Percentiles rank a stretch among this genome's conserved stretches.
phyloP scores from a whole-genome alignment of 2,888 invertebrate genomes.

The Latrodectus hesperus region DNA sequence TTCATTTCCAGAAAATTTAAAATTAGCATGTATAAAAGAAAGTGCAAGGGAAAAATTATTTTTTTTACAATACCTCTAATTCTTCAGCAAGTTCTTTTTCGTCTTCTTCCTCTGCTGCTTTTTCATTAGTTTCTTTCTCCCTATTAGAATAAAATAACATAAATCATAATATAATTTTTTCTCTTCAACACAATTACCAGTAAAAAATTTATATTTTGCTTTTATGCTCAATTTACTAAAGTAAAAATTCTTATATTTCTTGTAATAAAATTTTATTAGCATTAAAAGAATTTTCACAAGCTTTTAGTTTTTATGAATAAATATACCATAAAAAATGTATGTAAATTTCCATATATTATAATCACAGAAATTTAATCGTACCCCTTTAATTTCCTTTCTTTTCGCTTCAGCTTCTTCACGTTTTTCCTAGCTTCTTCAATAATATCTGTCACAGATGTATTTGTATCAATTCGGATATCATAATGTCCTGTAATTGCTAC shows the following conservation, averaged over 20 bases:
- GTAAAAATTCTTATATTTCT: too few species aligned
- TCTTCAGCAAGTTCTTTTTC: slow-evolving; percentile 62
- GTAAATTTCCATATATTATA: too few species aligned
- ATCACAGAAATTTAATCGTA: neutral
- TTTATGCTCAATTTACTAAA: too few species aligned
- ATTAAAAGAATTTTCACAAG: too few species aligned
- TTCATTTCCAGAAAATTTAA: too few species aligned
- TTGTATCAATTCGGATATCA: slow-evolving; percentile 70
- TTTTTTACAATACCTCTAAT: slow-evolving; percentile 31
- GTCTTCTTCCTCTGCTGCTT: slow-evolving; percentile 30
- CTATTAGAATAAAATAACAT: neutral
- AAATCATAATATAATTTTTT: neutral
- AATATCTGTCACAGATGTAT: slow-evolving; percentile 75
- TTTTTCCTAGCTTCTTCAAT: slow-evolving; percentile 88
- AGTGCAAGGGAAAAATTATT: too few species aligned
- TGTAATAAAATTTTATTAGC: too few species aligned
- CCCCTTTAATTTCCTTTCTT: slow-evolving; percentile 64
- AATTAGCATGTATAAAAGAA: too few species aligned
- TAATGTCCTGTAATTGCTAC: slow-evolving; percentile 71
- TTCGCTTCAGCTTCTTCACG: slow-evolving; percentile 77
- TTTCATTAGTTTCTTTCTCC: slow-evolving; percentile 2
- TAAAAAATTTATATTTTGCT: too few species aligned
- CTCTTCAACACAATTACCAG: too few species aligned
- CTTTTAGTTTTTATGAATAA: too few species aligned
- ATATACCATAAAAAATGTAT: too few species aligned